Evolutionary conservation across 2,113 vertebrate genomes (phyloP), one percentile per base, ranked within the genome.

Genomic region (Clarias macrocephalus): DNA sequence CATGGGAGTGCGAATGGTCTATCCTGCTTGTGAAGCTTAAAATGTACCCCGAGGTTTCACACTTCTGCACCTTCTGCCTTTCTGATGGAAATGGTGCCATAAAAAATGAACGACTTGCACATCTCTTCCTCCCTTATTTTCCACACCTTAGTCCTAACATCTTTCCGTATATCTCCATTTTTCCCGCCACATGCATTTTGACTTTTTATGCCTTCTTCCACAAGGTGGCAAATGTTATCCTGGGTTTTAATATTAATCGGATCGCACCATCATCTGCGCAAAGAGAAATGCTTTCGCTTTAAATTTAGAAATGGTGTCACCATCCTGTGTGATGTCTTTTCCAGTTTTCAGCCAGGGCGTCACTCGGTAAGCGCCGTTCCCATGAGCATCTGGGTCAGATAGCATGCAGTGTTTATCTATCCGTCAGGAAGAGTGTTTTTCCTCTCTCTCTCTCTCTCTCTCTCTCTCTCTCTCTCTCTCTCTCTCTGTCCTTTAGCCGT

Each of bases 351-450:
- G 85, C 75, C 59, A 33, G 63, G 37, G 65, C 70, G 81, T 90
- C 84, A 88, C 75, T 84, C 83, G 30, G 79, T 73, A 33, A 52
- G 37, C 79, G 12, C 2, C 54, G 5, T 85, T 88, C 84, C 89
- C 86, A 86, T 88, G 84, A 80, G 85, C 85, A 77, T 81, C 87
- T 85, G 85, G 84, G 65, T 82, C 85, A 86, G 89, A 89, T 89
- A 85, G 80, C 73, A 65, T 21, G 28, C 80, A 81, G 82, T 86
- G 87, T 88, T 90, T 88, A 90, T 88, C 81, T 82, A 42, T 68
- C 76, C 19, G 7, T 80, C 84, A 86, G 87, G 87, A 88, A 88
- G 87, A 88, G 85, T 87, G 87, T 90, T 88, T 88, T 75, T 75
- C 68, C 83, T 60, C 83, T 73, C 77, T 48, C 23, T 76, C 33